Base-by-base conservation (phyloP, 2,797 vertebrate genomes). In the Sebastolobus altivelis region DNA sequence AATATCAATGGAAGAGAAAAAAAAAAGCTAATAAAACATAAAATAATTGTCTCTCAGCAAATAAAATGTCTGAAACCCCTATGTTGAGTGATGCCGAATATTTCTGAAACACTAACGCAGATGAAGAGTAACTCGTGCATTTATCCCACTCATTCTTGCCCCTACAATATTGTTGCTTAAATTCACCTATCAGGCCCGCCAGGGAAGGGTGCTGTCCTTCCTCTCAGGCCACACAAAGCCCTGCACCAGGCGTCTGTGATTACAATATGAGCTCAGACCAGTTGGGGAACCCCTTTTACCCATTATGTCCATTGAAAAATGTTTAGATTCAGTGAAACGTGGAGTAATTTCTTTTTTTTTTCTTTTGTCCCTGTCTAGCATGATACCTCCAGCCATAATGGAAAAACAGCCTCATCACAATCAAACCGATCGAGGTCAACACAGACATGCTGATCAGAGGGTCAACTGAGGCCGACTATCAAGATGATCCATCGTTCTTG, bases 81-180 rank as follows among this genome's bases (percentile, higher is more conserved):
- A 96, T 70, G 91, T 96, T 93, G 96, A 97, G 85, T 95, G 96
- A 96, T 95, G 96, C 92, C 96, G 95, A 89, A 95, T 81, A 96
- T 94, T 94, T 85, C 75, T 80, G 80, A 89, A 91, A 97, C 96
- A 96, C 95, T 94, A 95, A 94, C 87, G 95, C 95, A 97, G 94
- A 96, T 96, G 82, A 96, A 88, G 75, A 88, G 95, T 94, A 96
- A 97, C 95, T 97, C 97, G 96, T 97, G 97, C 97, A 97, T 96
- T 97, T 95, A 97, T 92, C 95, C 95, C 96, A 96, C 95, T 96
- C 96, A 96, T 95, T 96, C 97, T 96, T 94, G 95, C 95, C 95
- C 96, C 94, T 78, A 79, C 95, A 80, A 80, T 92, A 96, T 93
- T 94, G 72, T 81, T 81, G 72, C 63, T 83, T 95, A 95, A 87